Base-by-base conservation (phyloP, 2,797 vertebrate genomes). In the Syngnathus rostellatus region DNA sequence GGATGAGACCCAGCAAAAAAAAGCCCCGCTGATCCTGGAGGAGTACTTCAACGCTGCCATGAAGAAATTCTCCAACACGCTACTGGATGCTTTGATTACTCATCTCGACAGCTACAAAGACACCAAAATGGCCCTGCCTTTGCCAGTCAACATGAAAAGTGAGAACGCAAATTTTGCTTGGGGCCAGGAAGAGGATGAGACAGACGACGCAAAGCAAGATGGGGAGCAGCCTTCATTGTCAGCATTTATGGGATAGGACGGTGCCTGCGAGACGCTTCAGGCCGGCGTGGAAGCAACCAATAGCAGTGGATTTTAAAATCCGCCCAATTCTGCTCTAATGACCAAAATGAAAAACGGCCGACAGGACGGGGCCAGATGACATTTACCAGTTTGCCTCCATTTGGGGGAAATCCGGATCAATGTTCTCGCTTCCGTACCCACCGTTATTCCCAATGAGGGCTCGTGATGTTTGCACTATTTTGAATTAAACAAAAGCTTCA, bases 51-150 rank as follows among this genome's bases (percentile, higher is more conserved):
- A 62, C 16, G 60, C 21, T 8, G 60, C 60, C 8, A 62, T 62
- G 60, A 62, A 62, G 41, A 62, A 62, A 62, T 62, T 62, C 60
- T 62, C 60, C 41, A 62, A 62, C 41, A 62, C 60, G 0, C 43
- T 62, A 16, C 41, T 62, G 11, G 60, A 62, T 16, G 60, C 60
- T 21, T 62, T 62, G 23, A 62, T 62, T 4, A 62, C 6, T 45
- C 41, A 43, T 31, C 41, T 62, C 8, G 40, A 62, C 41, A 62
- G 37, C 39, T 62, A 62, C 60, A 62, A 45, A 46, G 60, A 62
- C 7, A 21, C 60, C 21, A 45, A 62, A 16, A 25, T 2, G 4
- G 41, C 17, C 9, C 41, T 62, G 40, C 41, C 41, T 2, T 16
- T 6, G 40, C 21, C n/a, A 6, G 41, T 45, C 23, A 25, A 1